Percentiles rank a stretch among this genome's conserved stretches.
Conservation (phyloP, 2,797 vertebrate species). For the Hylomyscus alleni region DNA sequence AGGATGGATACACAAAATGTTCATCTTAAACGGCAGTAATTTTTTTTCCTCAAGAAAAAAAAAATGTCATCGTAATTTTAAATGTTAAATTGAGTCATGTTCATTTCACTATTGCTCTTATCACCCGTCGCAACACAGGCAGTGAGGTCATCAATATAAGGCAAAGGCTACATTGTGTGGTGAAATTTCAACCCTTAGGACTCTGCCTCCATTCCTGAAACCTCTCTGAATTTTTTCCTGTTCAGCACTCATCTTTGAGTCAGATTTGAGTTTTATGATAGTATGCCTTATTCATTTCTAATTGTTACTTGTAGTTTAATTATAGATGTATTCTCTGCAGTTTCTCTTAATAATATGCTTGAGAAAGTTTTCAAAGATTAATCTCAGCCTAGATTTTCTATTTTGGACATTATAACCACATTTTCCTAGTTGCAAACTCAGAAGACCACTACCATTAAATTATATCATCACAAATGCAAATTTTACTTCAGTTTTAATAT, state of each 20-base stretch:
- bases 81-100: background rate
- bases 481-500: conserved; percentile 63
- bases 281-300: conserved; percentile 60
- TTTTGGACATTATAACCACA: conserved; percentile 51
- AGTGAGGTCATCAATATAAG: conserved; percentile 61
- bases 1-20: conserved; percentile 21
- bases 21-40: conserved; percentile 46
- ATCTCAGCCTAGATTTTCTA: conserved; percentile 34
- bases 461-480: conserved; percentile 18
- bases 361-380: conserved; percentile 66
- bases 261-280: background rate
- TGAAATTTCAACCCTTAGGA: conserved; percentile 40
- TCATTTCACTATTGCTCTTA: conserved; percentile 64
- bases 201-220: conserved; percentile 60
- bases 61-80: conserved; percentile 26
- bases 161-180: conserved; percentile 48
- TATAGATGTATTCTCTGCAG: conserved; percentile 53
- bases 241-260: conserved; percentile 42
- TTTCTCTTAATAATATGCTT: conserved; percentile 41
- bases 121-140: background rate
- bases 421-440: conserved; percentile 49
- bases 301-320: conserved; percentile 26
- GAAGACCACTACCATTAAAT: conserved; percentile 55
- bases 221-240: conserved; percentile 23
- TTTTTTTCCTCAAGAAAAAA: background rate